These are phyloP conservation scores for Leucopternis melanops DNA, from an alignment of 2,113 vertebrate genomes.

Conservation along the genomic window DNA sequence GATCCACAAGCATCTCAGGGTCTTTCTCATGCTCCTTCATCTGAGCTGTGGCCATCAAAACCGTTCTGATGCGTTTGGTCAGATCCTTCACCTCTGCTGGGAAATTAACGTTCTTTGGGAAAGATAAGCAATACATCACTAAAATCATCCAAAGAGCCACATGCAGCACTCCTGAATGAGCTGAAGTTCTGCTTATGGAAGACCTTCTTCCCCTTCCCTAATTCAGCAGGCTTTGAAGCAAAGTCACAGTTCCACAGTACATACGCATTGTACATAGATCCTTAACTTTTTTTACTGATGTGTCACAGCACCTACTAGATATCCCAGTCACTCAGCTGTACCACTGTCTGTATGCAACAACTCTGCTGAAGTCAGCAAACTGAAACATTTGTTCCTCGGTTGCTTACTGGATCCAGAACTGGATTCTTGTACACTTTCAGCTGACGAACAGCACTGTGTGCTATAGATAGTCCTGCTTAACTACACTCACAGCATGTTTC, in stretches of 20 bases:
- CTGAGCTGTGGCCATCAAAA: slow-evolving; percentile 97
- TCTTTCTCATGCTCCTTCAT: slow-evolving; percentile 99
- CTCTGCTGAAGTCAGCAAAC: background rate
- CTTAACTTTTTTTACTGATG: background rate
- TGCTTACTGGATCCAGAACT: background rate
- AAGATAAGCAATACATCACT: slow-evolving; percentile 60
- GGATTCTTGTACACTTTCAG: background rate
- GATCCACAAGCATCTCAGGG: slow-evolving; percentile 96
- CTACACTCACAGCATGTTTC: background rate
- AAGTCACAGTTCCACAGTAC: background rate
- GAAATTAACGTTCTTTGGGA: slow-evolving; percentile 89
- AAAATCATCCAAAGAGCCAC: background rate
- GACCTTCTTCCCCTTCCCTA: background rate
- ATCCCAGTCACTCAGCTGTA: background rate
- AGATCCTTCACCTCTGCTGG: slow-evolving; percentile 97
- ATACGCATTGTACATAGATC: background rate
- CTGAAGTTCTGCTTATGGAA: background rate
- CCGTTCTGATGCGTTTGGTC: slow-evolving; percentile 93
- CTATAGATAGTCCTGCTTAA: background rate
- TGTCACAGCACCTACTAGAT: background rate
- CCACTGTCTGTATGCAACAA: background rate
- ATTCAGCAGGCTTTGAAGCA: background rate
- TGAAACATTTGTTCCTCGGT: background rate
- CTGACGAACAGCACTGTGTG: accelerated
- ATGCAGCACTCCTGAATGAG: background rate